phyloP scores from a whole-genome alignment of 2,113 vertebrate species.

The Scolopax mira region DNA sequence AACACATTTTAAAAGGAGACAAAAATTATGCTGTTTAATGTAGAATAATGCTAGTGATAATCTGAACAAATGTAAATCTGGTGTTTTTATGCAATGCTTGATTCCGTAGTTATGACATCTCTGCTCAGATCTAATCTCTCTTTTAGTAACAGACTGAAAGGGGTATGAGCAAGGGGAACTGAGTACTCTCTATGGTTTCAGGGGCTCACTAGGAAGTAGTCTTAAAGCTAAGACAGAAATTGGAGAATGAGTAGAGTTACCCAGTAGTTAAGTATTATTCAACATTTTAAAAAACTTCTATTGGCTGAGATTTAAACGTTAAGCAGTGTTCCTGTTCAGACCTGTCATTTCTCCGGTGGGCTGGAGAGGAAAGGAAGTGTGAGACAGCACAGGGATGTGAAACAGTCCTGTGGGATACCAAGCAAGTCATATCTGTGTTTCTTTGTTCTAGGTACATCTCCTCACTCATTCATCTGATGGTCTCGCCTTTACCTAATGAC shows the following conservation, averaged over 20 bases:
- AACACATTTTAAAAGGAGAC: neutral
- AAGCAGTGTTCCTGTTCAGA: neutral
- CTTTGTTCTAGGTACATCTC: neutral
- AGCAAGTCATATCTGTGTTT: neutral
- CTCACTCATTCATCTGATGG: neutral
- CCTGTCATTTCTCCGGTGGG: neutral
- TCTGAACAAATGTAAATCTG: neutral
- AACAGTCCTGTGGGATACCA: neutral
- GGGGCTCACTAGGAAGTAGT: neutral
- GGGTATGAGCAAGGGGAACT: neutral
- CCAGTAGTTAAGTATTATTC: neutral
- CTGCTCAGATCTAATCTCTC: neutral
- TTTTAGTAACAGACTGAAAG: neutral
- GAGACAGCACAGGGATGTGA: neutral
- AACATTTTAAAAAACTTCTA: neutral
- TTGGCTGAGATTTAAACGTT: neutral
- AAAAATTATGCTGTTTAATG: neutral
- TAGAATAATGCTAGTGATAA: constrained; percentile 28
- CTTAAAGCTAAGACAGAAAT: neutral
- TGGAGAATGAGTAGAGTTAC: neutral
- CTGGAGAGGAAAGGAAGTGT: constrained; percentile 8
- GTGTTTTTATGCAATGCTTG: neutral
- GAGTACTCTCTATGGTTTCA: neutral
- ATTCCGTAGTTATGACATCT: neutral
- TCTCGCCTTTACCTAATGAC: neutral